A percentile compares a stretch with the other conserved stretches of the same genome.
Conservation (phyloP, 2,888 invertebrate species). For the Leptinotarsa peninsularis region DNA sequence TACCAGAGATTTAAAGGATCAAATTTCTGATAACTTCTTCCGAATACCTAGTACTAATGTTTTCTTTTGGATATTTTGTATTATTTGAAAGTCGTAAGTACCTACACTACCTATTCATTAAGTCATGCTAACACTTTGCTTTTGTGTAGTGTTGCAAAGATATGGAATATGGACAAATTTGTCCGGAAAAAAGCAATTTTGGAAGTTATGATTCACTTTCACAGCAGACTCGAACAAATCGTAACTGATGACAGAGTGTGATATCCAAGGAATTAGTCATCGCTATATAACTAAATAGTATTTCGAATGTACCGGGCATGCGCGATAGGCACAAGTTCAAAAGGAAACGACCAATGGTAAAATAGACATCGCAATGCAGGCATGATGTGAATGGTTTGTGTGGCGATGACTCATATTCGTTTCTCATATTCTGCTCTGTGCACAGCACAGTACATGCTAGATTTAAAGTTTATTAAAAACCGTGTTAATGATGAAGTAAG, state of each 20-base stretch:
- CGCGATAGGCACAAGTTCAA: conserved; percentile 50
- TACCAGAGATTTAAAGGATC: too few relatives aligned
- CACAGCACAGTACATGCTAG: conserved; percentile 34
- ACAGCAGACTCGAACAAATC: conserved; percentile 28
- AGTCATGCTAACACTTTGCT: too few relatives aligned
- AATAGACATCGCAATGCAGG: conserved; percentile 60
- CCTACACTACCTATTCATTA: too few relatives aligned
- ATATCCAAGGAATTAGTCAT: conserved; percentile 58
- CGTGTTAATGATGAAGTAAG: conserved; percentile 37
- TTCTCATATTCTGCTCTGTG: conserved; percentile 42
- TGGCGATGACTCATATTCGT: conserved; percentile 56
- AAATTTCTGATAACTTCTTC: too few relatives aligned
- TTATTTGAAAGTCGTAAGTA: too few relatives aligned
- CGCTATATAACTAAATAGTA: conserved; percentile 43
- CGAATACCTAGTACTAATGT: too few relatives aligned
- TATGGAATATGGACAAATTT: conserved; percentile 8
- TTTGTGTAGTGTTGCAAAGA: background rate
- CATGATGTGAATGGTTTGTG: conserved; percentile 60
- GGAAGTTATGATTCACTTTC: conserved; percentile 21
- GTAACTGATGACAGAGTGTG: conserved; percentile 28
- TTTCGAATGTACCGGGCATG: conserved; percentile 48
- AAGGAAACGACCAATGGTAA: conserved; percentile 54
- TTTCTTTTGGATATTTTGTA: too few relatives aligned
- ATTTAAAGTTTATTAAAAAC: conserved; percentile 37
- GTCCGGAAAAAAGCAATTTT: background rate